Evolutionary conservation across 2,797 vertebrate genomes (phyloP).

Genomic region (Gymnothorax reevesii): DNA sequence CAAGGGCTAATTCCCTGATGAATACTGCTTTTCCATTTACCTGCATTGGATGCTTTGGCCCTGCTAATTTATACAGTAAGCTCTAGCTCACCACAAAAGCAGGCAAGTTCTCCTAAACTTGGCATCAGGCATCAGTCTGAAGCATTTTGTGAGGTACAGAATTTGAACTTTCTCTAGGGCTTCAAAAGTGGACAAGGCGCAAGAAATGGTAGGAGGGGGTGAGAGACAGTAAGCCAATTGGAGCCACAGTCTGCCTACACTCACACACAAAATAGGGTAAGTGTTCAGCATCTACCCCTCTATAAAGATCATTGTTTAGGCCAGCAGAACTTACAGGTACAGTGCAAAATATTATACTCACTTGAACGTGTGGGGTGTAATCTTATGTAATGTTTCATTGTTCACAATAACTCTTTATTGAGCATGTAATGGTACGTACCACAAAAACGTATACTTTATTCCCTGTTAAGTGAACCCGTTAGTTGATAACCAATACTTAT

Average conservation of each 20-base stretch:
- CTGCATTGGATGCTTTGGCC: neutral
- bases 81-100: conserved; percentile 3
- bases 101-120: neutral
- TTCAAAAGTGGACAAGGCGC: neutral
- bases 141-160: neutral
- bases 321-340: neutral
- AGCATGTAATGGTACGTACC: too few species aligned
- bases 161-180: conserved; percentile 1
- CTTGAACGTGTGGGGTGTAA: too few species aligned
- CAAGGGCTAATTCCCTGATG: neutral
- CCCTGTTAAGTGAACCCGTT: too few species aligned
- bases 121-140: conserved; percentile 19
- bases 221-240: neutral
- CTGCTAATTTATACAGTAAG: conserved; percentile 18
- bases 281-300: neutral
- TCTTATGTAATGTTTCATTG: too few species aligned
- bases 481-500: too few species aligned
- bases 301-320: neutral
- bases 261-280: neutral
- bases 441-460: too few species aligned
- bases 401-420: too few species aligned
- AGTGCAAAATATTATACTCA: too few species aligned
- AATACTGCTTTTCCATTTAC: conserved; percentile 16
- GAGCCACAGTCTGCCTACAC: neutral
- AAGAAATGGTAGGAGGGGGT: neutral